phyloP scores from a whole-genome alignment of 2,888 invertebrate species.

The Torymus tubicola region DNA sequence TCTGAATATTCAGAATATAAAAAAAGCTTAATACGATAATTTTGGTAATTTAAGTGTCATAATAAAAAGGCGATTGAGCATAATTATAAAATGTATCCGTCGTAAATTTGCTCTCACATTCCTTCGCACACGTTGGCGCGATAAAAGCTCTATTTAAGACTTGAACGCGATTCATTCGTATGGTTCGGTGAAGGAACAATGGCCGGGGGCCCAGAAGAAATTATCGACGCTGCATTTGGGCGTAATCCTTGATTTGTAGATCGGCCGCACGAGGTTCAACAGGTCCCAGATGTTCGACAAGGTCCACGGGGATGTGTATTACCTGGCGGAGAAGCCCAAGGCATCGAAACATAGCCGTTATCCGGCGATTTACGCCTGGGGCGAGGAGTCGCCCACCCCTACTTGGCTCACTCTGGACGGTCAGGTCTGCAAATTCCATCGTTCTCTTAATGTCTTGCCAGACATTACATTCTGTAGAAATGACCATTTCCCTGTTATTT shows the following conservation, averaged over 20 bases:
- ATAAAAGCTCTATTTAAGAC: too few species aligned
- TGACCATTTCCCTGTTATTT: too few species aligned
- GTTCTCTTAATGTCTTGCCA: background rate
- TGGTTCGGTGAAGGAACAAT: too few species aligned
- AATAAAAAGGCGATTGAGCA: too few species aligned
- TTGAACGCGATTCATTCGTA: too few species aligned
- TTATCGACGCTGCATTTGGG: background rate
- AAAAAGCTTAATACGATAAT: too few species aligned
- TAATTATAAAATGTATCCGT: background rate
- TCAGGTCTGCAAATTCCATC: conserved; percentile 79
- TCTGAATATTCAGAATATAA: too few species aligned
- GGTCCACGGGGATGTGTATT: conserved; percentile 79
- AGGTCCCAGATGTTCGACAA: conserved; percentile 81
- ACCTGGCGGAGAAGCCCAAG: conserved; percentile 81
- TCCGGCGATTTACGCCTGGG: conserved; percentile 86
- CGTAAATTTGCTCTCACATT: background rate
- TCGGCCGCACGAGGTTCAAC: conserved; percentile 82
- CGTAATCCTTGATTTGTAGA: conserved; percentile 73
- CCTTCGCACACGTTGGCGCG: too few species aligned
- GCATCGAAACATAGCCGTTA: conserved; percentile 81
- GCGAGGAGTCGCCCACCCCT: conserved; percentile 86
- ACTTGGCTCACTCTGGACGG: conserved; percentile 93
- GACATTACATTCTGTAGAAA: too few species aligned
- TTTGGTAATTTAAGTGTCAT: too few species aligned
- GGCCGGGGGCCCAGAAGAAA: too few species aligned